phyloP scores from a whole-genome alignment of 2,888 invertebrate species.

The Ectobius pallidus region DNA sequence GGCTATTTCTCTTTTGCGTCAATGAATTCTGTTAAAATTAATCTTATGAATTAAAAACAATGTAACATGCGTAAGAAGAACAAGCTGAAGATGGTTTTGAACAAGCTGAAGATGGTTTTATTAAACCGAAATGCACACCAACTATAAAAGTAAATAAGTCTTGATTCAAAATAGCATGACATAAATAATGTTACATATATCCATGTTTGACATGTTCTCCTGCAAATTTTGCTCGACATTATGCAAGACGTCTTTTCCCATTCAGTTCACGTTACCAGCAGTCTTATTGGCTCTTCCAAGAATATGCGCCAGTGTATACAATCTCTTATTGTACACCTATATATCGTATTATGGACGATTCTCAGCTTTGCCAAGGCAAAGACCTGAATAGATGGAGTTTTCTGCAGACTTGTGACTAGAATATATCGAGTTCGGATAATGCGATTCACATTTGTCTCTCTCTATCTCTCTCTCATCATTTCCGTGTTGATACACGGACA shows the following conservation, averaged over 20 bases:
- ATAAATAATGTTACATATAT: too few relatives aligned
- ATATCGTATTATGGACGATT: background rate
- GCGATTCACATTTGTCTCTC: background rate
- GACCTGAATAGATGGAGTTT: background rate
- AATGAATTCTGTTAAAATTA: too few relatives aligned
- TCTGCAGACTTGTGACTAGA: constrained; percentile 3
- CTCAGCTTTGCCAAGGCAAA: background rate
- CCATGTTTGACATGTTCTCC: background rate
- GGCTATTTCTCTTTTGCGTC: too few relatives aligned
- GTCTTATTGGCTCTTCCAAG: background rate
- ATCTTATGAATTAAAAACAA: too few relatives aligned
- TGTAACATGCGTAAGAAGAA: too few relatives aligned
- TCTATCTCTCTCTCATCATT: background rate
- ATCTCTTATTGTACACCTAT: background rate
- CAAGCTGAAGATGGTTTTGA: too few relatives aligned
- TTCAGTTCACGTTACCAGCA: background rate
- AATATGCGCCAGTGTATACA: background rate
- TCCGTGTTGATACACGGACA: too few relatives aligned
- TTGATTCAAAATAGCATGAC: too few relatives aligned
- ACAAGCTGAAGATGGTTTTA: too few relatives aligned
- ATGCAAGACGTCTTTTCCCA: background rate
- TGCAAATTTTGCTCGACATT: background rate
- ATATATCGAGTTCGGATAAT: constrained; percentile 1
- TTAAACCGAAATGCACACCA: too few relatives aligned
- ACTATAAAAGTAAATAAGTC: too few relatives aligned